Evolutionary conservation across 1,140 invertebrate genomes (phyloP).

Genomic region (Diorhabda elongata): DNA sequence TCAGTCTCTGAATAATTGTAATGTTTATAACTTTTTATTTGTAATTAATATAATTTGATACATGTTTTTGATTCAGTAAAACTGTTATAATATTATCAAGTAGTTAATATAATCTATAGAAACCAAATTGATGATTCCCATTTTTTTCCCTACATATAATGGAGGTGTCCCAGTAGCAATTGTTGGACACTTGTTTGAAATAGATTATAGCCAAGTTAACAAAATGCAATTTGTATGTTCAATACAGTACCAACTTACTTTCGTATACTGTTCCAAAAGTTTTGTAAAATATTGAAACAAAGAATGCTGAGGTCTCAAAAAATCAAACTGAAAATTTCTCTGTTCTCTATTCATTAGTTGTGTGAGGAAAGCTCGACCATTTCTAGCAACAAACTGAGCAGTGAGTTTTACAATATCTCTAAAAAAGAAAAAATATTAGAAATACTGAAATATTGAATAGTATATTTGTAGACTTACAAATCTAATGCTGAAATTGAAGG

Average conservation of each 20-base stretch:
- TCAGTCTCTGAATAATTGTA: no score
- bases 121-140: no score
- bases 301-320: constrained; percentile 95
- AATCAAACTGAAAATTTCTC: constrained; percentile 98
- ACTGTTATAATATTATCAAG: no score
- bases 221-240: no score
- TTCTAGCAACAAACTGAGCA: constrained; percentile 97
- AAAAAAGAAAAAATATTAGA: constrained; percentile 39
- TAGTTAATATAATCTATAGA: no score
- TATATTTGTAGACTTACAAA: constrained; percentile 61
- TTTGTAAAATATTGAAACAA: constrained; percentile 99
- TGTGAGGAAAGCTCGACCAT: constrained; percentile 96
- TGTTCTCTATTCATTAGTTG: constrained; percentile 98
- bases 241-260: constrained; percentile 51
- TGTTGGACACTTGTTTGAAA: no score
- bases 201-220: no score
- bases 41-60: no score
- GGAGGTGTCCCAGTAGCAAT: no score
- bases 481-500: constrained; percentile 98
- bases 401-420: constrained; percentile 97
- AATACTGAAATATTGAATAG: constrained; percentile 19
- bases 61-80: no score
- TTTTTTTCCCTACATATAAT: no score
- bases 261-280: constrained; percentile 97
- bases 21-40: no score